These are phyloP conservation scores for Delichon dasypus DNA, from an alignment of 2,797 vertebrate genomes.

Conservation along the genomic window DNA sequence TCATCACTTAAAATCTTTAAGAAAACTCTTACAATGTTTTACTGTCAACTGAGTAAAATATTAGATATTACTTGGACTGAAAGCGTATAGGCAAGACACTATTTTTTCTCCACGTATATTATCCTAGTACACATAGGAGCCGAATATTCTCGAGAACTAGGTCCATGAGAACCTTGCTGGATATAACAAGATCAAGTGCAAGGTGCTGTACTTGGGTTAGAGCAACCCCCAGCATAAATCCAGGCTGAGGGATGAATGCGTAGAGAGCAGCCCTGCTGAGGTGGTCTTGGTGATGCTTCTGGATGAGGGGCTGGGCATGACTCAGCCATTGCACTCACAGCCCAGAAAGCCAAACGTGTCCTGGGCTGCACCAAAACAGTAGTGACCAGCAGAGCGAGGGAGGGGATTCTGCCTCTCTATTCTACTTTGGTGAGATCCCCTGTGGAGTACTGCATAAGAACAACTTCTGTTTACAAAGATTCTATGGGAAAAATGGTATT, in stretches of 20 bases:
- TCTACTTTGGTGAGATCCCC: background rate
- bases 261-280: background rate
- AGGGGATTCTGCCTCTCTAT: background rate
- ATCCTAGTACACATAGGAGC: background rate
- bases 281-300: background rate
- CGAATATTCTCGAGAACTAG: rapidly evolving
- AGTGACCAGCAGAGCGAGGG: background rate
- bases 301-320: background rate
- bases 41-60: background rate
- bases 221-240: background rate
- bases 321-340: background rate
- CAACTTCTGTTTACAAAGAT: background rate
- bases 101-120: background rate
- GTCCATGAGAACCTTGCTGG: background rate
- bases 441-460: too few species aligned
- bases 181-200: background rate
- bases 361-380: background rate
- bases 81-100: background rate
- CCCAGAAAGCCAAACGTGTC: background rate
- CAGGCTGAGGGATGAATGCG: background rate
- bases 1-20: background rate
- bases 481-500: background rate
- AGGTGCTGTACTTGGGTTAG: background rate
- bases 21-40: background rate
- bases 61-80: background rate